Base-by-base conservation (phyloP, 2,113 vertebrate genomes). In the Tetrax tetrax region DNA sequence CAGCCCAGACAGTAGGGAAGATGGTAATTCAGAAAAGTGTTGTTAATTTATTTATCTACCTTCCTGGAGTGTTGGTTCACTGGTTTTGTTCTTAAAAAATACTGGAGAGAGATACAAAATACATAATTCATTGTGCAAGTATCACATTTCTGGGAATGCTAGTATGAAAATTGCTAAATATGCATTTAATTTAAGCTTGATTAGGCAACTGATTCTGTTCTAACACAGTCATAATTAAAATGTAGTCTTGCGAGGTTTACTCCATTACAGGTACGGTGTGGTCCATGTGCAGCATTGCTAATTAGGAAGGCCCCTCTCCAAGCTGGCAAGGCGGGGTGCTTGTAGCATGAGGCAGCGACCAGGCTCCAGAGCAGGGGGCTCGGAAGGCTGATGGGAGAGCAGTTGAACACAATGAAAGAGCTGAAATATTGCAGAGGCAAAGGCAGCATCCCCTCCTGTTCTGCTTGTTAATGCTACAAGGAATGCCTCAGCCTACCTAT, bases 161-260 rank as follows among this genome's bases (percentile, higher is more conserved):
- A 72, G 90, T 83, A 81, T 95, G 91, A 93, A 96, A 96, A 97
- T 97, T 4, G 33, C 87, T 92, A 96, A 95, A 94, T 93, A 89
- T 93, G 92, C 84, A 86, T 96, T 97, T 96, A 63, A 94, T 97
- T 97, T 97, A 80, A 92, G 94, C 93, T 92, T 94, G 91, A 95
- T 83, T 80, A 89, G 69, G 82, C 72, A 82, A 68, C 48, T 65
- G 66, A 80, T 95, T 95, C 65, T 76, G 41, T 71, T 82, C 70
- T 85, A 89, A 76, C 68, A 48, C 22, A 50, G 31, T 48, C 60
- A 27, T 95, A 92, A 96, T 95, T 92, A 83, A 93, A 95, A 74
- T 22, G 29, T 20, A 29, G 35, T 71, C 83, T 47, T 56, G 65
- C 50, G 95, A 88, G 79, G 76, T 50, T 87, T 69, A 9, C 65